Evolutionary conservation across 2,113 vertebrate genomes (phyloP).

Genomic region (Tiliqua scincoides): DNA sequence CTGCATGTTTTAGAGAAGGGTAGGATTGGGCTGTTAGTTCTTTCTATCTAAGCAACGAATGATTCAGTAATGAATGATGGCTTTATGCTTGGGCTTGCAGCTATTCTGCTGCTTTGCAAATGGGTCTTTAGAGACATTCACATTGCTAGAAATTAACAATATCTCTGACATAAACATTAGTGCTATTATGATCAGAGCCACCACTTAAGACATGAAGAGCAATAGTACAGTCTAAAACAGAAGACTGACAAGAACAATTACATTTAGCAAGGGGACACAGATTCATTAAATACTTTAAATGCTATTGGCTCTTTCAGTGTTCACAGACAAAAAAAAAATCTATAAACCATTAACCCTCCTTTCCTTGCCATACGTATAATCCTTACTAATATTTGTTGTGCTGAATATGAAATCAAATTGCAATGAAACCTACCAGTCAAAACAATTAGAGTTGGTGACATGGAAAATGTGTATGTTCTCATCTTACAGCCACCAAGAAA

Average conservation of each 20-base stretch:
- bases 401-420: not conserved
- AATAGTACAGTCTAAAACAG: not conserved
- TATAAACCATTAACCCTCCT: conserved; percentile 17
- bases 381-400: not conserved
- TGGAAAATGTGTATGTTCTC: not conserved
- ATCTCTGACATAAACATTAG: not conserved
- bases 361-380: not conserved
- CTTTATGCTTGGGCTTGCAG: not conserved
- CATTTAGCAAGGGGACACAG: not conserved
- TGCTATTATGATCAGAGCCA: not conserved
- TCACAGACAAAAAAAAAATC: not conserved
- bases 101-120: not conserved
- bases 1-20: rapidly evolving
- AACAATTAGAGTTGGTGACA: not conserved
- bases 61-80: not conserved
- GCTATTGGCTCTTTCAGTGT: not conserved
- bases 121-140: not conserved
- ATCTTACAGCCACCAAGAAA: not conserved
- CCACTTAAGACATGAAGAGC: not conserved
- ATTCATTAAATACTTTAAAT: not conserved
- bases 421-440: not conserved
- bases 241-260: not conserved
- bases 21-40: not conserved
- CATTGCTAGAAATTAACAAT: not conserved
- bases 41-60: conserved; percentile 12